These are phyloP conservation scores for Toxostoma redivivum DNA, from an alignment of 2,113 vertebrate species.

Conservation along the genomic window DNA sequence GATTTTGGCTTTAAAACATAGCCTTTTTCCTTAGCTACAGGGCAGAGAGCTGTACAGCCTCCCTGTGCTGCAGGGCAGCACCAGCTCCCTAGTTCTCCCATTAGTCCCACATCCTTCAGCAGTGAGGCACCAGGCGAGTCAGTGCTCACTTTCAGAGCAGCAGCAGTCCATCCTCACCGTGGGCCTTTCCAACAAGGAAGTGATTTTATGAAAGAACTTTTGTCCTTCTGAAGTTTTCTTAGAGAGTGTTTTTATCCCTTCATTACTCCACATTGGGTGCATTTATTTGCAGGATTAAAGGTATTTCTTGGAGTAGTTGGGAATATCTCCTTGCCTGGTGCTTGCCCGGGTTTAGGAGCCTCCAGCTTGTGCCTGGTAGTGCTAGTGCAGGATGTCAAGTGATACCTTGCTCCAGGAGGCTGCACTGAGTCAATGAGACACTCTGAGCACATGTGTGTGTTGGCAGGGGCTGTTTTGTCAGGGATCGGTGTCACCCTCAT, in stretches of 20 bases:
- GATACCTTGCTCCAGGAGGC: not conserved
- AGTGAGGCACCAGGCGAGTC: not conserved
- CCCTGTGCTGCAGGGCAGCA: not conserved
- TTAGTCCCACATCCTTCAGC: not conserved
- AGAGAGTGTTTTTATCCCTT: not conserved
- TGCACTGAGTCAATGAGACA: not conserved
- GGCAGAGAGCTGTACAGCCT: not conserved
- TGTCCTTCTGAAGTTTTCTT: not conserved
- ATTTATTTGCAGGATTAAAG: not conserved
- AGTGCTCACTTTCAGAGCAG: accelerated
- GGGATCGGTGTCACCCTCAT: accelerated
- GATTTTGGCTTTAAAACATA: not conserved
- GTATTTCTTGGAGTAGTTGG: not conserved
- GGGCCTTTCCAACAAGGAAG: not conserved
- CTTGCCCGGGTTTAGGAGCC: not conserved
- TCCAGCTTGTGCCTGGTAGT: not conserved
- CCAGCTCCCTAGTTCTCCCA: not conserved
- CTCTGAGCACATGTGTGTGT: accelerated
- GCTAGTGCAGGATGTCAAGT: accelerated
- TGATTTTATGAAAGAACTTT: not conserved
- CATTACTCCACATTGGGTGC: accelerated
- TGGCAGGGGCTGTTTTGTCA: not conserved
- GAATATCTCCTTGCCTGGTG: not conserved
- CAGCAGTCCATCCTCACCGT: accelerated
- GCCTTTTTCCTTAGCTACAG: not conserved